Conservation (phyloP, 2,113 vertebrate genomes). For the Cheirogaleus medius region DNA sequence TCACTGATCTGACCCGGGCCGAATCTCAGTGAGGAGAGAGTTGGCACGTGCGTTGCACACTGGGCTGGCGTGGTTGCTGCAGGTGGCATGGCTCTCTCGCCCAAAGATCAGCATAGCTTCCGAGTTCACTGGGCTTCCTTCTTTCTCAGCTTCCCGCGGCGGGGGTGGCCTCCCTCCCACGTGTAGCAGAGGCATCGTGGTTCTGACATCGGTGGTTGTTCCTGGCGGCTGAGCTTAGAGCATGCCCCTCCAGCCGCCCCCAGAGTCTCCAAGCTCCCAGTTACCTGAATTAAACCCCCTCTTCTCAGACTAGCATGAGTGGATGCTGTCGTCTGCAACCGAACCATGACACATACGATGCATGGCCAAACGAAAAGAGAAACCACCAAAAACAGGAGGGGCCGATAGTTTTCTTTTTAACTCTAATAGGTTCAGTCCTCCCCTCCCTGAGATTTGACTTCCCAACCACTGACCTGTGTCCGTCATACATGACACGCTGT, state of each 20-base stretch:
- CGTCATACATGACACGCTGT: neutral
- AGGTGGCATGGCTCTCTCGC: no score
- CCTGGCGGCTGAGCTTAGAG: neutral
- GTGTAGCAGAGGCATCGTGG: neutral
- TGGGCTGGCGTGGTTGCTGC: neutral
- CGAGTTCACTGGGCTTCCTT: neutral
- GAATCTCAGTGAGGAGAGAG: neutral
- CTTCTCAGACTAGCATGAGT: neutral
- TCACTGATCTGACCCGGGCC: neutral
- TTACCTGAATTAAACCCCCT: neutral
- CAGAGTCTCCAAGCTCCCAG: neutral
- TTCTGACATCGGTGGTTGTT: neutral
- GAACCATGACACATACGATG: neutral
- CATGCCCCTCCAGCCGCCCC: neutral
- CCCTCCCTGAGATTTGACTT: neutral
- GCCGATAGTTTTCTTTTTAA: neutral
- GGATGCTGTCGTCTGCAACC: neutral
- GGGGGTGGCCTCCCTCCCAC: neutral
- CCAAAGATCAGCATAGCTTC: neutral
- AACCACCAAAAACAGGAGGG: neutral
- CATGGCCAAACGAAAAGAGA: neutral
- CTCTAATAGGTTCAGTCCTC: neutral
- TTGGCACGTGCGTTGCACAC: neutral
- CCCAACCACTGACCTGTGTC: neutral
- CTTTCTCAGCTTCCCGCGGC: neutral